Conservation (phyloP, 1,140 invertebrate genomes). For the Oreohelix idahoensis region DNA sequence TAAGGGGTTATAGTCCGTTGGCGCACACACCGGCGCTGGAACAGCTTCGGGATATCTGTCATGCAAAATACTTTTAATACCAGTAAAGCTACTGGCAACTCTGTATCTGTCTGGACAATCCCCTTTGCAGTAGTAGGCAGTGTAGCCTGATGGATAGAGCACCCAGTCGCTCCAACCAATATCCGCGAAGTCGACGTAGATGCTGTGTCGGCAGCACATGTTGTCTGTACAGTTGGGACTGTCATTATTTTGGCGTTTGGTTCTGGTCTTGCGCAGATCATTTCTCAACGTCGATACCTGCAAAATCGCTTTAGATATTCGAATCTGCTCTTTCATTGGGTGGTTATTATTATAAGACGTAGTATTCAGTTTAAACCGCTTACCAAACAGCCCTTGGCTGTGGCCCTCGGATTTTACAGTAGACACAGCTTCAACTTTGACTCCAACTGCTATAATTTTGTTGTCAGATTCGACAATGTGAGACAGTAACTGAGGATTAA, state of each 20-base stretch:
- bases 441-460: neutral
- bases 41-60: neutral
- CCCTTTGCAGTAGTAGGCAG: constrained; percentile 20
- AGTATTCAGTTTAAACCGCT: neutral
- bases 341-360: neutral
- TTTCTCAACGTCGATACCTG: neutral
- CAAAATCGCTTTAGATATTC: neutral
- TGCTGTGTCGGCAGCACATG: constrained; percentile 17
- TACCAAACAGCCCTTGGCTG: neutral
- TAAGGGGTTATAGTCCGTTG: constrained; percentile 3
- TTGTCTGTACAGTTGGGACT: neutral
- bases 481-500: neutral
- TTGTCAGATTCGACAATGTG: neutral
- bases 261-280: neutral
- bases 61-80: constrained; percentile 14
- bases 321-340: neutral
- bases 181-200: constrained; percentile 1
- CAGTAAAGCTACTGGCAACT: constrained; percentile 13
- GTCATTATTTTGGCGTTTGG: neutral
- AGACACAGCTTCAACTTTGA: neutral
- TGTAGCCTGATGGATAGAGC: neutral
- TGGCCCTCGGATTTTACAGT: neutral
- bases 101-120: constrained; percentile 11
- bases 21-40: constrained; percentile 23
- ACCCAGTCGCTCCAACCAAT: constrained; percentile 28